Conservation (phyloP, 2,888 invertebrate species). For the Platynereis dumerilii region DNA sequence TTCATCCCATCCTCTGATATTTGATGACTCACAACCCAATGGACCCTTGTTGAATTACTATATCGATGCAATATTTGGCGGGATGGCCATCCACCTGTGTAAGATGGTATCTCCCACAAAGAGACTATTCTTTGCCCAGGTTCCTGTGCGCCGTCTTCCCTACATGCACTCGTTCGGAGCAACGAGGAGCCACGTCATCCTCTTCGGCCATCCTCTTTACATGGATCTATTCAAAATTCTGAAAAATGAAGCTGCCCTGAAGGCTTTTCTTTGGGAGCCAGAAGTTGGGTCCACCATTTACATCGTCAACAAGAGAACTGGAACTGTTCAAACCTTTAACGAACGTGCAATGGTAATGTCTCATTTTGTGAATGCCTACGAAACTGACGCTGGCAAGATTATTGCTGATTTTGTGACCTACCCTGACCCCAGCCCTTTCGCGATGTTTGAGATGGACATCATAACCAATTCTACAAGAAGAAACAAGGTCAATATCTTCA, state of each 20-base stretch:
- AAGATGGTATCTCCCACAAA: slow-evolving; percentile 24
- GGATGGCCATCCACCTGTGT: no score
- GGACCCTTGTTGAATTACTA: no score
- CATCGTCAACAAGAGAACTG: slow-evolving; percentile 44
- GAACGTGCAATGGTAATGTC: slow-evolving; percentile 48
- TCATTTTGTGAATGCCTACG: slow-evolving; percentile 57
- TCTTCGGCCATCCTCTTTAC: slow-evolving; percentile 53
- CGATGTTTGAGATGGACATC: slow-evolving; percentile 42
- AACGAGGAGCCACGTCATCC: slow-evolving; percentile 47
- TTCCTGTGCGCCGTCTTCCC: slow-evolving; percentile 47
- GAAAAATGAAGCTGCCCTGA: slow-evolving; percentile 45
- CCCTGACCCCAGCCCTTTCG: slow-evolving; percentile 47
- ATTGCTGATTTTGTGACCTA: slow-evolving; percentile 51
- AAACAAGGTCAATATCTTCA: slow-evolving; percentile 43
- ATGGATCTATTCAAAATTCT: slow-evolving; percentile 49
- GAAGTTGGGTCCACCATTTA: slow-evolving; percentile 43
- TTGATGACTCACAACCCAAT: no score
- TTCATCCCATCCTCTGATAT: no score
- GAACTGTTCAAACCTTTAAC: slow-evolving; percentile 39
- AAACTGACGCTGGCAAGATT: slow-evolving; percentile 32
- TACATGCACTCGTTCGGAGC: slow-evolving; percentile 60
- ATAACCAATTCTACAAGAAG: slow-evolving; percentile 41
- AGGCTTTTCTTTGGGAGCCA: slow-evolving; percentile 48
- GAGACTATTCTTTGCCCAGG: slow-evolving; percentile 45
- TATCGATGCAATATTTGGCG: no score